Evolutionary conservation across 2,797 vertebrate genomes (phyloP).

Genomic region (Acipenser oxyrinchus): DNA sequence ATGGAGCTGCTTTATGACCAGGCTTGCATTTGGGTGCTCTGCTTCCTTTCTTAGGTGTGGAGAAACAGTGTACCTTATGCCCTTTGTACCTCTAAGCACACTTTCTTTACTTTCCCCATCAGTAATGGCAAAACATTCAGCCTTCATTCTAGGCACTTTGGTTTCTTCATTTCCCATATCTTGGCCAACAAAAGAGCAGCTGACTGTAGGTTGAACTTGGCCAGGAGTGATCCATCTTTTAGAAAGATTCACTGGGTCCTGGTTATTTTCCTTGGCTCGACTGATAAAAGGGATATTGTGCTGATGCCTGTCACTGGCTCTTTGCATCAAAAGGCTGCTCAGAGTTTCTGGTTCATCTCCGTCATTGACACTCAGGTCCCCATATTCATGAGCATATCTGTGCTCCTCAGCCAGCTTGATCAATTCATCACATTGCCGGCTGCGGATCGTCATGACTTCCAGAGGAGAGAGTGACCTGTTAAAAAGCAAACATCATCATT

Average conservation of each 20-base stretch:
- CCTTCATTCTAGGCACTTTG: constrained; percentile 20
- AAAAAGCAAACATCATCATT: constrained; percentile 23
- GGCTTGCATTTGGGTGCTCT: constrained; percentile 15
- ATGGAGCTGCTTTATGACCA: constrained; percentile 22
- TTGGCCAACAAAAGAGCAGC: constrained; percentile 30
- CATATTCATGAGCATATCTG: constrained; percentile 66
- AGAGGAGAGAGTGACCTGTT: constrained; percentile 41
- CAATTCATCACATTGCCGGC: constrained; percentile 52
- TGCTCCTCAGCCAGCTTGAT: constrained; percentile 69
- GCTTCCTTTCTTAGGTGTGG: constrained; percentile 8
- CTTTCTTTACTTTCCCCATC: constrained; percentile 13
- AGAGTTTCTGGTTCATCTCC: constrained; percentile 34
- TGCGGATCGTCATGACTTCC: constrained; percentile 42
- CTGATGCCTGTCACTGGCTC: constrained; percentile 23
- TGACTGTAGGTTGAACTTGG: constrained; percentile 22
- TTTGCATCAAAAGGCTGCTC: constrained; percentile 22
- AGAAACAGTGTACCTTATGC: not conserved
- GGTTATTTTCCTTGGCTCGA: constrained; percentile 33
- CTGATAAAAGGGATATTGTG: constrained; percentile 33
- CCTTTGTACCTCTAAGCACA: not conserved
- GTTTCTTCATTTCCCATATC: constrained; percentile 35
- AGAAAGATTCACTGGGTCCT: constrained; percentile 26
- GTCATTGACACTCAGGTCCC: constrained; percentile 37
- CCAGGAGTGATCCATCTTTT: constrained; percentile 33
- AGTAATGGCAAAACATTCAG: constrained; percentile 28